Evolutionary conservation across 2,797 vertebrate genomes (phyloP).

Genomic region (Babyrousa celebensis): DNA sequence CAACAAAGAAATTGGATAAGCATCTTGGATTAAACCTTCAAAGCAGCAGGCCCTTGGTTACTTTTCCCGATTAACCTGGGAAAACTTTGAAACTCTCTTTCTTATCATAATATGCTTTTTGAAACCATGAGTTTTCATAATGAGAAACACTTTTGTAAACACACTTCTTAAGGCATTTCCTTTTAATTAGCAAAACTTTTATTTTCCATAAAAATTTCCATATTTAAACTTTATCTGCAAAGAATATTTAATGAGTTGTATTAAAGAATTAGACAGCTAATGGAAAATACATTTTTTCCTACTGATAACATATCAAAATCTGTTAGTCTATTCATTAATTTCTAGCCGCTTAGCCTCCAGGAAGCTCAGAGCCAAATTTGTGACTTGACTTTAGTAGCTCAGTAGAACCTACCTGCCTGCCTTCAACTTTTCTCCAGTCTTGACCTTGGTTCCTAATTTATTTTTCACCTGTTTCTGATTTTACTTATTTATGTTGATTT

Average conservation of each 20-base stretch:
- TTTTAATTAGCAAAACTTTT: constrained; percentile 78
- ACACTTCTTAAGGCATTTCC: constrained; percentile 22
- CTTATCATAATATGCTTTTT: constrained; percentile 72
- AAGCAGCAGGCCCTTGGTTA: constrained; percentile 75
- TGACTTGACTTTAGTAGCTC: constrained; percentile 57
- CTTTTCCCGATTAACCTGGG: constrained; percentile 71
- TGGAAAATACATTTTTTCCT: constrained; percentile 79
- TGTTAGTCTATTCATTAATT: constrained; percentile 79
- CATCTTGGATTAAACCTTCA: constrained; percentile 82
- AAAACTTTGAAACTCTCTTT: constrained; percentile 72
- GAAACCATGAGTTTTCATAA: constrained; percentile 63
- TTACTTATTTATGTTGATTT: constrained; percentile 40
- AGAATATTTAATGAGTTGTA: constrained; percentile 74
- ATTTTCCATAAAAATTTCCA: constrained; percentile 70
- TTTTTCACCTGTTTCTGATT: constrained; percentile 60
- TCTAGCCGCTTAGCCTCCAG: constrained; percentile 75
- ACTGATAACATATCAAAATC: constrained; percentile 80
- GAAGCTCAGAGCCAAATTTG: constrained; percentile 75
- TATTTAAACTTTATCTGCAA: constrained; percentile 79
- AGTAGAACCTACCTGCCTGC: constrained; percentile 3
- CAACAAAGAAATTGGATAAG: constrained; percentile 80
- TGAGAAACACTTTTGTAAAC: constrained; percentile 66
- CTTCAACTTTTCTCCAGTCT: not conserved
- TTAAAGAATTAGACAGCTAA: constrained; percentile 77
- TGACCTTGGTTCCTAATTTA: constrained; percentile 45